phyloP scores from a whole-genome alignment of 2,797 vertebrate species.

The Enteromius paludinosus region DNA sequence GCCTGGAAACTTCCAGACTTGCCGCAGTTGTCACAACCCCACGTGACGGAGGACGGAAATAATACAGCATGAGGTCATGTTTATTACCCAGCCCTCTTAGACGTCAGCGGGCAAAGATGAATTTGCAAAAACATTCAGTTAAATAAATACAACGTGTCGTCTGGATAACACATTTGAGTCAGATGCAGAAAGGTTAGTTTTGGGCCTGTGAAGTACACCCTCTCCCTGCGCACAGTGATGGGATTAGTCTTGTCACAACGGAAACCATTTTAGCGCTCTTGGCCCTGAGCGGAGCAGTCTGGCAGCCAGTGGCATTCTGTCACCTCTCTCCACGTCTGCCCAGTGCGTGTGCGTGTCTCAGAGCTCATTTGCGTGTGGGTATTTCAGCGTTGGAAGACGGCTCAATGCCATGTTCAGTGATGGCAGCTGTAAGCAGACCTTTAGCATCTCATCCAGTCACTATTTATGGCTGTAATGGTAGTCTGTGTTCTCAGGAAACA shows the following conservation, averaged over 20 bases:
- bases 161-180: conserved; percentile 30
- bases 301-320: conserved; percentile 75
- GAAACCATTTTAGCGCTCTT: conserved; percentile 79
- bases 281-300: conserved; percentile 68
- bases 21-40: neutral
- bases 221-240: conserved; percentile 68
- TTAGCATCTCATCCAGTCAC: conserved; percentile 67
- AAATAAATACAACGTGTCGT: conserved; percentile 22
- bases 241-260: conserved; percentile 80
- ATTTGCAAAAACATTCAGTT: neutral
- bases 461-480: conserved; percentile 68
- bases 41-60: conserved; percentile 10
- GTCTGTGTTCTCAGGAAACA: conserved; percentile 78
- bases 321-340: conserved; percentile 61
- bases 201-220: conserved; percentile 51
- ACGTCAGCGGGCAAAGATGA: conserved; percentile 23
- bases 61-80: conserved; percentile 21
- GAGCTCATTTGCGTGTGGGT: conserved; percentile 60
- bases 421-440: conserved; percentile 51
- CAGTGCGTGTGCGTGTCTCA: conserved; percentile 61
- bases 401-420: conserved; percentile 55
- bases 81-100: conserved; percentile 5
- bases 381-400: conserved; percentile 47
- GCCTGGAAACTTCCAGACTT: conserved; percentile 19
- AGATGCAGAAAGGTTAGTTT: conserved; percentile 17